A percentile compares a stretch with the other conserved stretches of the same genome.
phyloP scores from a whole-genome alignment of 2,113 vertebrate species.

The Tonatia bakeri region DNA sequence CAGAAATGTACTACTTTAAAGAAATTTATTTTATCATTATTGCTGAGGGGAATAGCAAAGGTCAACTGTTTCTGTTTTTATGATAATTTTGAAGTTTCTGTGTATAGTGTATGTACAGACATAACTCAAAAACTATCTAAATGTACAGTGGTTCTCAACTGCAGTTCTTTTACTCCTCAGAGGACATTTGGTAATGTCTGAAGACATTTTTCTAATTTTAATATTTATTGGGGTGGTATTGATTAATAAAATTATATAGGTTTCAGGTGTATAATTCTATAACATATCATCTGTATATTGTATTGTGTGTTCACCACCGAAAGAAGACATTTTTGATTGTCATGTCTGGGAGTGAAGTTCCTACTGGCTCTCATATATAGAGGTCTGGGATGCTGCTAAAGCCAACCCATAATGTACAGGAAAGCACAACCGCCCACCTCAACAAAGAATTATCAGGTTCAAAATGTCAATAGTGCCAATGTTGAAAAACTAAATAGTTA shows the following conservation, averaged over 20 bases:
- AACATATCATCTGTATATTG: neutral
- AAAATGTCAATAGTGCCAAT: neutral
- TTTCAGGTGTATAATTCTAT: neutral
- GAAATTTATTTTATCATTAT: neutral
- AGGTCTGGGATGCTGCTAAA: neutral
- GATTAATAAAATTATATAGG: neutral
- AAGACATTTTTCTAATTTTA: neutral
- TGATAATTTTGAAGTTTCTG: neutral
- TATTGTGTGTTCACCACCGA: neutral
- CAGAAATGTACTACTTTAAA: neutral
- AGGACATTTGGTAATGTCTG: neutral
- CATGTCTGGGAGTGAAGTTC: rapidly evolving
- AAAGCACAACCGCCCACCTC: neutral
- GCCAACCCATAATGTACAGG: neutral
- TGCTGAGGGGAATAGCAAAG: neutral
- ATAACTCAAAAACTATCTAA: neutral
- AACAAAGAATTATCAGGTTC: neutral
- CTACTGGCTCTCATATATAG: neutral
- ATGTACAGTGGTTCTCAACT: neutral
- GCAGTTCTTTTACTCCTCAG: neutral
- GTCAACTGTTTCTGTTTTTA: neutral
- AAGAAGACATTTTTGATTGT: neutral
- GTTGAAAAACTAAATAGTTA: neutral
- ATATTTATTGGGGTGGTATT: neutral
- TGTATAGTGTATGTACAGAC: neutral